A percentile compares a stretch with the other conserved stretches of the same genome.
These are phyloP conservation scores for Tenodera sinensis DNA, from an alignment of 2,888 invertebrate genomes.

Conservation along the genomic window DNA sequence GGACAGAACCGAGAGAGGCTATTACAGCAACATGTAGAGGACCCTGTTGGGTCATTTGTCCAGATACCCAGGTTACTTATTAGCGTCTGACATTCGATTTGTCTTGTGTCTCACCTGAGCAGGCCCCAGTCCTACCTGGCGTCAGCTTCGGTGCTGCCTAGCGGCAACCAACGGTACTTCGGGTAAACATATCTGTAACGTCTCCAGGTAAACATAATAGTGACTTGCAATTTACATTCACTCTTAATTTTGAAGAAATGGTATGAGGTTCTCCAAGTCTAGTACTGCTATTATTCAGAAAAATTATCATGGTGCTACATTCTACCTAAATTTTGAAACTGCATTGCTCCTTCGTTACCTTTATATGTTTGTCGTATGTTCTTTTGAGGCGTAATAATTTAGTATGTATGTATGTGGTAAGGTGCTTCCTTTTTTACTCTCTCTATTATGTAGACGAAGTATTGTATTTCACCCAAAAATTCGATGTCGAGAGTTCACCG, in stretches of 20 bases:
- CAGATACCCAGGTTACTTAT: slow-evolving; percentile 50
- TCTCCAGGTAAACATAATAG: neutral
- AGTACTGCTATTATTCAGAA: too few relatives aligned
- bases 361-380: too few relatives aligned
- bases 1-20: neutral
- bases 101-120: slow-evolving; percentile 39
- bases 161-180: neutral
- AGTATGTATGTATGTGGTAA: too few relatives aligned
- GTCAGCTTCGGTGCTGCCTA: neutral
- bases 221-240: neutral
- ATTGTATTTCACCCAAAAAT: too few relatives aligned
- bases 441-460: too few relatives aligned
- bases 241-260: neutral
- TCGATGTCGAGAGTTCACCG: too few relatives aligned
- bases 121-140: neutral
- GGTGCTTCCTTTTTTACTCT: too few relatives aligned
- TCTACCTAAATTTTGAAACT: too few relatives aligned
- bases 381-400: too few relatives aligned
- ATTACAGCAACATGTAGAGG: neutral
- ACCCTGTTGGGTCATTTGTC: neutral
- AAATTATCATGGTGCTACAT: too few relatives aligned
- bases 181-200: neutral
- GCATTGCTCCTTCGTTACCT: too few relatives aligned
- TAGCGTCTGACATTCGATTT: slow-evolving; percentile 54
- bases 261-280: too few relatives aligned